These are phyloP conservation scores for Phacellophora camtschatica DNA, from an alignment of 30 jellyfish, hydroid and myxozoan genomes.

Conservation along the genomic window DNA sequence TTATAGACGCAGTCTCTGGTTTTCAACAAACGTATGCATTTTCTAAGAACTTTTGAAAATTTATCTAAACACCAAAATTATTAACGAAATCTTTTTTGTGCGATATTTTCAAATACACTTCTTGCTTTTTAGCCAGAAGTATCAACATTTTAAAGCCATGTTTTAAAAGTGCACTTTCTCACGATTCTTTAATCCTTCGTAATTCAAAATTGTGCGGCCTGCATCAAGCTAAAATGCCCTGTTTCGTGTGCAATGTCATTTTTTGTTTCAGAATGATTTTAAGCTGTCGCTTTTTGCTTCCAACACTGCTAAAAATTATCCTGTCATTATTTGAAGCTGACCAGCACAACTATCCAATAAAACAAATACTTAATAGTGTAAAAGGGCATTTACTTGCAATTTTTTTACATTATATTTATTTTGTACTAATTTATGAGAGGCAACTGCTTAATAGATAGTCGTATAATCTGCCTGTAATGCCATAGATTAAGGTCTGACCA, in stretches of 20 bases:
- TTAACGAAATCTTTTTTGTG: neutral
- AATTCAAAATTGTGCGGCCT: neutral
- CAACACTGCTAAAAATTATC: neutral
- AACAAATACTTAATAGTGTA: neutral
- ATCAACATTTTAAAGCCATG: neutral
- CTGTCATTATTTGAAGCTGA: neutral
- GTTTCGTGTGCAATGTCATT: neutral
- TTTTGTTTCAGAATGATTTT: neutral
- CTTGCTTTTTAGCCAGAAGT: neutral
- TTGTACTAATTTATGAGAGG: neutral
- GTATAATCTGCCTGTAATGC: no score
- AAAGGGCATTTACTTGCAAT: neutral
- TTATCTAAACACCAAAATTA: no score
- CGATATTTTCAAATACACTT: neutral
- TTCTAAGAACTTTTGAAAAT: no score
- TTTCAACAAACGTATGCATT: no score
- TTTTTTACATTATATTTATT: neutral
- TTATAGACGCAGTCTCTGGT: no score
- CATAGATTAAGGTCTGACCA: no score
- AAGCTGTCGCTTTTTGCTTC: neutral
- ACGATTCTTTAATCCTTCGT: no score
- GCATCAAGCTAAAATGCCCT: neutral
- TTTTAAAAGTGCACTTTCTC: neutral
- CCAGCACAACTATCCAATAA: neutral
- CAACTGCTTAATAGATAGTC: neutral